A percentile compares a stretch with the other conserved stretches of the same genome.
These are phyloP conservation scores for Chironomus striatipennis DNA, from an alignment of 1,140 invertebrate genomes.

Conservation along the genomic window DNA sequence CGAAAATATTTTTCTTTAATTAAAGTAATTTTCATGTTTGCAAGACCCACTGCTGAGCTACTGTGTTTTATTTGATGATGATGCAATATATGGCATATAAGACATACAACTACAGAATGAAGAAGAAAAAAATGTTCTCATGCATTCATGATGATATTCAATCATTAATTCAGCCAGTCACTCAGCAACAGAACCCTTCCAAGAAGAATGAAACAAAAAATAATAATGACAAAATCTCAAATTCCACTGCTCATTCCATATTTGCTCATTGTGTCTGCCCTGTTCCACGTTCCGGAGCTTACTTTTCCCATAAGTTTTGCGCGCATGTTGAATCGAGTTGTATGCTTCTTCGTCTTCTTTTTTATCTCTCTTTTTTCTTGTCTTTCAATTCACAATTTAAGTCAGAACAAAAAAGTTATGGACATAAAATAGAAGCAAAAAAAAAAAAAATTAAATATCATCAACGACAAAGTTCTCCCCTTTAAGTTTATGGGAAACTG, in stretches of 20 bases:
- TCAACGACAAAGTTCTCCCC: constrained; percentile 10
- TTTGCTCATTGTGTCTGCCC: not conserved
- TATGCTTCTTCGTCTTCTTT: not conserved
- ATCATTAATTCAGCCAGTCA: not conserved
- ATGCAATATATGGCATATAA: not conserved
- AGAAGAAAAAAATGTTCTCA: constrained; percentile 1
- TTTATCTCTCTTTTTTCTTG: not conserved
- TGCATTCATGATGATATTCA: not conserved
- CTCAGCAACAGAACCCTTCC: constrained; percentile 6
- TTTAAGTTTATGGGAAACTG: not conserved
- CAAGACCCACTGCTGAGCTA: not conserved
- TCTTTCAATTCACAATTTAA: not conserved
- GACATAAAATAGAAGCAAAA: not conserved
- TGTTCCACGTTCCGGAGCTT: constrained; percentile 1
- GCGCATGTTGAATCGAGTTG: constrained; percentile 9
- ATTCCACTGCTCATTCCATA: constrained; percentile 16
- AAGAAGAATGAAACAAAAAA: not conserved
- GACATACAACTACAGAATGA: too few relatives aligned
- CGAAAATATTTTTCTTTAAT: not conserved
- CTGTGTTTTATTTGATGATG: not conserved
- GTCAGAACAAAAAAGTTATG: not conserved
- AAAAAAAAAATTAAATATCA: constrained; percentile 18
- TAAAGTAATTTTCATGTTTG: not conserved
- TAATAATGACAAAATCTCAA: constrained; percentile 19
- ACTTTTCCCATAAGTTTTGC: constrained; percentile 3